Conservation (phyloP, 2,113 vertebrate species). For the Lathamus discolor region DNA sequence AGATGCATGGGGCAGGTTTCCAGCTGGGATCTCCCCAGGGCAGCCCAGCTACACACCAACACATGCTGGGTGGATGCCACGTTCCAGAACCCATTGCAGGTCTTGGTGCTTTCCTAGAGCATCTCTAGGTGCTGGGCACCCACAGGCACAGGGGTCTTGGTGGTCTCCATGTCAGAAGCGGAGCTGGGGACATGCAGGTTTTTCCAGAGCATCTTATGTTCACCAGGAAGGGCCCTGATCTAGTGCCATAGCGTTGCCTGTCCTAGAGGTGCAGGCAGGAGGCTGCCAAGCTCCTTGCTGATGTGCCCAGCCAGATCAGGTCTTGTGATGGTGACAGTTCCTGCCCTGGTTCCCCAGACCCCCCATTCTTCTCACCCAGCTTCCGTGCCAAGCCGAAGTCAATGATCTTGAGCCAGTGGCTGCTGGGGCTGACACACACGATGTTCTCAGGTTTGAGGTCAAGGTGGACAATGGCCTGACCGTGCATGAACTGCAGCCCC, state of each 20-base stretch:
- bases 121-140: background rate
- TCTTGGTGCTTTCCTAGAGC: background rate
- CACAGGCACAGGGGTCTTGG: background rate
- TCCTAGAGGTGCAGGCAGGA: background rate
- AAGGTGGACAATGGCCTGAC: constrained; percentile 80
- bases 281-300: background rate
- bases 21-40: background rate
- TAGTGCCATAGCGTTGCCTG: background rate
- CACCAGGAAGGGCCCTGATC: background rate
- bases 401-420: constrained; percentile 83
- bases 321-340: background rate
- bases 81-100: background rate
- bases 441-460: constrained; percentile 92
- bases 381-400: constrained; percentile 85
- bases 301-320: no score
- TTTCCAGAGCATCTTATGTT: fast-evolving
- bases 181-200: background rate
- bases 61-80: fast-evolving
- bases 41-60: background rate
- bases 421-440: constrained; percentile 76
- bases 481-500: constrained; percentile 83
- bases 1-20: background rate
- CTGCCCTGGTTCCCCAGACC: background rate
- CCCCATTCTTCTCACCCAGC: constrained; percentile 73
- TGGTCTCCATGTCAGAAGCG: background rate